Base-by-base conservation (phyloP, 2,797 vertebrate genomes). In the Chaenodraco wilsoni region DNA sequence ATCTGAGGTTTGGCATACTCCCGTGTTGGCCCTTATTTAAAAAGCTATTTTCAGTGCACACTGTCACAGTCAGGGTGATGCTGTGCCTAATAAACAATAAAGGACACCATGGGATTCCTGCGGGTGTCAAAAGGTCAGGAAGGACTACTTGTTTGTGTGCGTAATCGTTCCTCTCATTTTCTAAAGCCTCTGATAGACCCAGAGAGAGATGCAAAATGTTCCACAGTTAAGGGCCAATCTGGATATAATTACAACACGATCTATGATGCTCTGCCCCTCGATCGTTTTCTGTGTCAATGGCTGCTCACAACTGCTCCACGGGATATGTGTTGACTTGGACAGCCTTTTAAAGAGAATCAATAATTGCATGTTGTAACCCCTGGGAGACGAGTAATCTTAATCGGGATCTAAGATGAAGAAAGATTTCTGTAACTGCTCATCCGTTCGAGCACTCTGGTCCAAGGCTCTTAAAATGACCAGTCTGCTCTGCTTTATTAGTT, bases 1-100 rank as follows among this genome's bases (percentile, higher is more conserved):
- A 78, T 74, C 73, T 43, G 69, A 79, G 75, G 37, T 52, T 69
- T 77, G 68, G 78, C 83, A 81, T 79, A 67, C 74, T 70, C 85
- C 65, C 57, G 52, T 50, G 68, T 62, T 64, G 76, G 5, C 69
- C 76, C 64, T 81, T 79, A 78, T 87, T 89, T 76, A 81, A 88
- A 84, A 88, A 85, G 72, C 84, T 84, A 74, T 88, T 90, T 90
- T 84, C 78, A 72, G 79, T 14, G 31, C 49, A 33, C 57, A 9
- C 62, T 82, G 83, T 72, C 85, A 83, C 75, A 31, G 33, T 7
- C 55, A 14, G 66, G 64, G 43, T 78, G 62, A 51, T 80, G 76
- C 55, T 79, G 78, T 60, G 63, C 68, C 74, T 81, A 82, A 87
- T 85, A 76, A 87, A 87, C 79, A 83, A 74, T 69, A 69, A 44